phyloP scores from a whole-genome alignment of 2,888 invertebrate species.

The Branchipolynoe longqiensis region DNA sequence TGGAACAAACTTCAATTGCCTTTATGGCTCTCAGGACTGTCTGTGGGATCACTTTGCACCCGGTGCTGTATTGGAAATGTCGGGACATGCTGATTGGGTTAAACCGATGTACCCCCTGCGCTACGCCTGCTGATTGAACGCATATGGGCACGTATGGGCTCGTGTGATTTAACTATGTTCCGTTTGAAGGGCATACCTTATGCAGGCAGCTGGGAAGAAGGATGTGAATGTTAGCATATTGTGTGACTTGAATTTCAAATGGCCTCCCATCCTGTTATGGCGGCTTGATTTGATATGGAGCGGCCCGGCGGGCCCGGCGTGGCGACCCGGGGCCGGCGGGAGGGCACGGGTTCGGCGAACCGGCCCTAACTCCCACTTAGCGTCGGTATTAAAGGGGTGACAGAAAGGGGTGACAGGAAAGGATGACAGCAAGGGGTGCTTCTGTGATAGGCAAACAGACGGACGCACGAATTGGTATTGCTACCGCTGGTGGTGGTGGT shows the following conservation, averaged over 20 bases:
- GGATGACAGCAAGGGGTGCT: background rate
- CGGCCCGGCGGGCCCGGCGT: background rate
- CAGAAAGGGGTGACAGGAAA: background rate
- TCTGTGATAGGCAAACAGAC: conserved; percentile 6
- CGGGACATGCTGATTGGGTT: too few relatives aligned
- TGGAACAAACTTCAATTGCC: too few relatives aligned
- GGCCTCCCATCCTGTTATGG: background rate
- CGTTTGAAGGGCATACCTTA: background rate
- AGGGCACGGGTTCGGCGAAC: background rate
- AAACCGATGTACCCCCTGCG: too few relatives aligned
- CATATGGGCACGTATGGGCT: too few relatives aligned
- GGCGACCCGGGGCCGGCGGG: background rate
- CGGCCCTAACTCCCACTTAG: background rate
- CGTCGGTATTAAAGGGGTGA: background rate
- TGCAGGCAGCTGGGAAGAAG: background rate
- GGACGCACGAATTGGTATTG: too few relatives aligned
- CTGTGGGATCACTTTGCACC: too few relatives aligned
- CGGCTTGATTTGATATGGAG: conserved; percentile 14
- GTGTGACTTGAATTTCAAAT: conserved; percentile 16
- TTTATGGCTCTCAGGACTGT: too few relatives aligned
- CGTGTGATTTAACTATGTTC: background rate
- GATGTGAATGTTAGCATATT: background rate
- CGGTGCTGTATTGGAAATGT: too few relatives aligned
- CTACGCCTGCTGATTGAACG: too few relatives aligned
- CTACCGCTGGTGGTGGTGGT: too few relatives aligned